These are phyloP conservation scores for Bhutanitis thaidina DNA, from an alignment of 2,888 invertebrate species.

Conservation along the genomic window DNA sequence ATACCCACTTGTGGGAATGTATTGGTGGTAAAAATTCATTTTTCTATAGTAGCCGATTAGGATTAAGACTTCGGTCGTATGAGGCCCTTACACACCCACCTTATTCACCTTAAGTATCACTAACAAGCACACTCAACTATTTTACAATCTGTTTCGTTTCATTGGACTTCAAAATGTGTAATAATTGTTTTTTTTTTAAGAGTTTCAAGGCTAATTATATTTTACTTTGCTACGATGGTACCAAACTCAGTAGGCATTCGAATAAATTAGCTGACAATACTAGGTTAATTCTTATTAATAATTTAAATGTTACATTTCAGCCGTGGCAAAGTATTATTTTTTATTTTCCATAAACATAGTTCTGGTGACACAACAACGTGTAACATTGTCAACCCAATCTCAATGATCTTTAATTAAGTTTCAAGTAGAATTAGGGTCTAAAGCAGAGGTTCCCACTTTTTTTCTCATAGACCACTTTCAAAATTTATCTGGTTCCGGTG, in stretches of 20 bases:
- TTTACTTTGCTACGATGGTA: no score
- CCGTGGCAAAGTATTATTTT: no score
- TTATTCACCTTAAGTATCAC: neutral
- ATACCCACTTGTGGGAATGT: neutral
- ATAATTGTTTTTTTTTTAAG: neutral
- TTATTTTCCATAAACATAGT: neutral
- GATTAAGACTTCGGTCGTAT: neutral
- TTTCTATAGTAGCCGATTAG: neutral
- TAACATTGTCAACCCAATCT: slow-evolving; percentile 7
- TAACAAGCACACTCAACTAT: neutral
- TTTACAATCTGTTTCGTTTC: neutral
- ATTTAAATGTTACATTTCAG: no score
- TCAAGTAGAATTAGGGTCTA: neutral
- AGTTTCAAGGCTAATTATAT: no score
- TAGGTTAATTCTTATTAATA: no score
- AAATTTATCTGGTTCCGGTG: no score
- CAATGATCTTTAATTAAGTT: slow-evolving; percentile 3
- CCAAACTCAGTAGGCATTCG: no score
- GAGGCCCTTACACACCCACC: neutral
- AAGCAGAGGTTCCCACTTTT: no score
- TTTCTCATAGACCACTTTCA: no score
- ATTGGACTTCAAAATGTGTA: neutral
- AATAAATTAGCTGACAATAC: no score
- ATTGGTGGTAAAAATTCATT: neutral
- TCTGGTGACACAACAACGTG: slow-evolving; percentile 1